A percentile compares a stretch with the other conserved stretches of the same genome.
Evolutionary conservation across 2,888 invertebrate genomes (phyloP).

Genomic region (Aromia moschata): DNA sequence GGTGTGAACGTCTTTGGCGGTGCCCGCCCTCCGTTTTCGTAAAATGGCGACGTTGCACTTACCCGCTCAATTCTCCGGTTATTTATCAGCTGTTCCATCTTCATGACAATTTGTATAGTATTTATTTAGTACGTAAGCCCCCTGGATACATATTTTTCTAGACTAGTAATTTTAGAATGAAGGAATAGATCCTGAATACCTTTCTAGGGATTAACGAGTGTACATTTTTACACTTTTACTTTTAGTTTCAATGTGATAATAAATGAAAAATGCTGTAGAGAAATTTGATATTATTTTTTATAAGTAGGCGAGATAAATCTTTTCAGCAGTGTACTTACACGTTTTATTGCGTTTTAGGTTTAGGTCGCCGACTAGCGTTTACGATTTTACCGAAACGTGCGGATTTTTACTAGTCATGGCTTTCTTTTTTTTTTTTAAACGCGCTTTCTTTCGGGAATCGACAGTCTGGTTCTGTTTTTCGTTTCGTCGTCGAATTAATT

Average conservation of each 20-base stretch:
- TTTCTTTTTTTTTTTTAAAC: no score
- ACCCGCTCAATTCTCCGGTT: constrained; percentile 1
- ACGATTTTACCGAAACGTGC: constrained; percentile 20
- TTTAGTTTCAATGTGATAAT: constrained; percentile 43
- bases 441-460: no score
- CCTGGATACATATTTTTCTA: constrained; percentile 38
- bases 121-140: constrained; percentile 43
- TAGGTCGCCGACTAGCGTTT: constrained; percentile 2
- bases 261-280: constrained; percentile 37
- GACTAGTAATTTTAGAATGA: constrained; percentile 30
- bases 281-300: constrained; percentile 43
- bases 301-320: constrained; percentile 34
- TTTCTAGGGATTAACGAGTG: constrained; percentile 17
- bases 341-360: not conserved
- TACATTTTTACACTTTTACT: constrained; percentile 28
- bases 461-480: no score
- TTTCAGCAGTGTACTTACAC: constrained; percentile 39
- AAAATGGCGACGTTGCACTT: constrained; percentile 16
- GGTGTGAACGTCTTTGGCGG: not conserved
- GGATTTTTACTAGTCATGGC: constrained; percentile 26
- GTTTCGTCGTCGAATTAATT: no score
- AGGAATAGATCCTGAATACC: constrained; percentile 14
- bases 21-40: constrained; percentile 5
- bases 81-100: constrained; percentile 20
- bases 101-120: constrained; percentile 48